These are phyloP conservation scores for Geotrypetes seraphini DNA, from an alignment of 2,797 vertebrate genomes.

Conservation along the genomic window DNA sequence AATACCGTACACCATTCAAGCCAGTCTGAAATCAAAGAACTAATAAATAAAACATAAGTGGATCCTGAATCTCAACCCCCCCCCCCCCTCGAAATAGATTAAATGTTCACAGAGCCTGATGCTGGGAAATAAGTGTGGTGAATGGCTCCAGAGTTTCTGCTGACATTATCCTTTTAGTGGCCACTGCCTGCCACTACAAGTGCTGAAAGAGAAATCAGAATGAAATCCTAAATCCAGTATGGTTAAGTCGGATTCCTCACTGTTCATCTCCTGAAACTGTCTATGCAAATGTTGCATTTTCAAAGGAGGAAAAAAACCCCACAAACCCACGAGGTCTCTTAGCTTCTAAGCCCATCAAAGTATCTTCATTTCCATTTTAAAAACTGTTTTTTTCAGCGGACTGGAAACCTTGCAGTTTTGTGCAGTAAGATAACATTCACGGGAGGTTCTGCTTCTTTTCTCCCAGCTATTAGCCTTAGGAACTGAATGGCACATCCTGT, in stretches of 20 bases:
- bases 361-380: too few species aligned
- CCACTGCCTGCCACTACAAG: background rate
- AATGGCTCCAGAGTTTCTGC: constrained; percentile 19
- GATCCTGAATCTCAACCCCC: too few species aligned
- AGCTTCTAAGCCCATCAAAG: too few species aligned
- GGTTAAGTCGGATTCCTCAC: background rate
- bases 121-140: constrained; percentile 31
- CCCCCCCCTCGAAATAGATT: constrained; percentile 45
- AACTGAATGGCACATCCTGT: background rate
- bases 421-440: background rate
- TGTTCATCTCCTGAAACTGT: too few species aligned
- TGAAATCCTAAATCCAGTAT: background rate
- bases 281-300: too few species aligned
- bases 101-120: constrained; percentile 37
- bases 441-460: background rate
- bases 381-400: too few species aligned
- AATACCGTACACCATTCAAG: constrained; percentile 34
- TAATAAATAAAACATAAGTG: constrained; percentile 44
- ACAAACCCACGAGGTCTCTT: too few species aligned
- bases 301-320: too few species aligned
- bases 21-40: constrained; percentile 30
- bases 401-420: fast-evolving
- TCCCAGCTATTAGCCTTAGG: background rate
- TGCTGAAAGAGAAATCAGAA: background rate
- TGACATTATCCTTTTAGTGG: constrained; percentile 20